Percentiles rank a stretch among this genome's conserved stretches.
Evolutionary conservation across 2,888 invertebrate species (phyloP).

Genomic region (Ennomos fuscantarius): DNA sequence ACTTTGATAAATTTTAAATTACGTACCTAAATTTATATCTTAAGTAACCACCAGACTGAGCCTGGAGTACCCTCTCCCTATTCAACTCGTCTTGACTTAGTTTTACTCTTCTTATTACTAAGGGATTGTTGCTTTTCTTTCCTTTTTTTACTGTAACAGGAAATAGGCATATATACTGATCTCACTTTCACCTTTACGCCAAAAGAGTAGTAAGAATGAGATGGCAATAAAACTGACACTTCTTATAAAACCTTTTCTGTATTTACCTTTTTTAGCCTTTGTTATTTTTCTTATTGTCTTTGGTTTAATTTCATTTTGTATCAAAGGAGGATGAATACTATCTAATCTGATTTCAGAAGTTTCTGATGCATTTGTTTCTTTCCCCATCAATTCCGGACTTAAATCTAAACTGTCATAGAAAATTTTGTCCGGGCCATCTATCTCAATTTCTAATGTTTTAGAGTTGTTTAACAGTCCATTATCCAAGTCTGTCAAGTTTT

Average conservation of each 20-base stretch:
- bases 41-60: slow-evolving; percentile 1
- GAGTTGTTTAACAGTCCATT: slow-evolving; percentile 21
- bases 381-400: slow-evolving; percentile 17
- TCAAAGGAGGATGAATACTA: neutral
- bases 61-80: slow-evolving; percentile 11
- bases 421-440: slow-evolving; percentile 20
- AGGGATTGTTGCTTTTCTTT: neutral
- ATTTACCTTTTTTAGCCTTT: slow-evolving; percentile 8
- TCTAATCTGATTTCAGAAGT: neutral
- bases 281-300: neutral
- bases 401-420: slow-evolving; percentile 21
- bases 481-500: slow-evolving; percentile 18
- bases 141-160: slow-evolving; percentile 12
- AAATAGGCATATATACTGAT: neutral
- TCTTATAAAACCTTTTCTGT: no score
- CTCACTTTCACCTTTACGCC: no score
- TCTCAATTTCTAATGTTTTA: slow-evolving; percentile 20
- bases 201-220: no score
- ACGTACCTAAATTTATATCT: slow-evolving; percentile 23
- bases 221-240: no score
- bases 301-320: neutral
- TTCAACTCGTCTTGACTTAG: slow-evolving; percentile 17
- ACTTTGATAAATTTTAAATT: no score
- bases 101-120: slow-evolving; percentile 7
- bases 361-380: slow-evolving; percentile 8